These are phyloP conservation scores for Cordylochernes scorpioides DNA, from an alignment of 2,888 invertebrate species.

Conservation along the genomic window DNA sequence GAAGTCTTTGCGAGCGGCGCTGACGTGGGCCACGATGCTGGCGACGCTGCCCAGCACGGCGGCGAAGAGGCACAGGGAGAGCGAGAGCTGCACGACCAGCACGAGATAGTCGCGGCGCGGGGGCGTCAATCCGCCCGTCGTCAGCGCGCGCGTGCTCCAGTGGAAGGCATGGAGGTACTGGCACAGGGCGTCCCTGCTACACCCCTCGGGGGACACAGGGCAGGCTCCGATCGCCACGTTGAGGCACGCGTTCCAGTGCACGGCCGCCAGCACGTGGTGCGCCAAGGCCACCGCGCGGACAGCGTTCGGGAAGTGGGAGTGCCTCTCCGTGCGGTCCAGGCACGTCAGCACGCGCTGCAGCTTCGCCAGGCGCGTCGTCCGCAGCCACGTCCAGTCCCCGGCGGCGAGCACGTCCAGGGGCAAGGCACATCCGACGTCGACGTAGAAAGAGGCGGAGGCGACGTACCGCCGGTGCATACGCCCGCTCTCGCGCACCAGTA, in stretches of 20 bases:
- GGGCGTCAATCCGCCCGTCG: constrained; percentile 76
- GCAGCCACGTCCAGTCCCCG: constrained; percentile 69
- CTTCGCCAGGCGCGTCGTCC: constrained; percentile 83
- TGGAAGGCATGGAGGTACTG: constrained; percentile 92
- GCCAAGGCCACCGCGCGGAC: constrained; percentile 31
- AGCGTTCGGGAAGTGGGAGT: constrained; percentile 93
- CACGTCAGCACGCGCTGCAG: constrained; percentile 96
- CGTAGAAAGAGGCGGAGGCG: constrained; percentile 91
- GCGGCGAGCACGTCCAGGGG: constrained; percentile 94
- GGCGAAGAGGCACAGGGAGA: constrained; percentile 78
- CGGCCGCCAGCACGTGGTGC: constrained; percentile 45
- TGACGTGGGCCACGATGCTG: constrained; percentile 90
- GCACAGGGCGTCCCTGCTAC: constrained; percentile 44
- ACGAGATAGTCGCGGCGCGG: constrained; percentile 78
- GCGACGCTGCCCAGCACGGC: constrained; percentile 90
- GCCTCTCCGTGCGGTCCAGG: constrained; percentile 89
- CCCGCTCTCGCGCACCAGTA: constrained; percentile 75
- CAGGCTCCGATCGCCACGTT: constrained; percentile 67
- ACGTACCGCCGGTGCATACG: constrained; percentile 87
- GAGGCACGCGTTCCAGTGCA: constrained; percentile 98
- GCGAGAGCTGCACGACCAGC: constrained; percentile 74
- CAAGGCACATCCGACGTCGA: constrained; percentile 87
- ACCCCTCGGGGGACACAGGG: constrained; percentile 29
- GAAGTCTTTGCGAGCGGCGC: constrained; percentile 87
- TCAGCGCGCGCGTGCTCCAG: constrained; percentile 86